phyloP scores from a whole-genome alignment of 2,113 vertebrate genomes.

The Plotosus lineatus region DNA sequence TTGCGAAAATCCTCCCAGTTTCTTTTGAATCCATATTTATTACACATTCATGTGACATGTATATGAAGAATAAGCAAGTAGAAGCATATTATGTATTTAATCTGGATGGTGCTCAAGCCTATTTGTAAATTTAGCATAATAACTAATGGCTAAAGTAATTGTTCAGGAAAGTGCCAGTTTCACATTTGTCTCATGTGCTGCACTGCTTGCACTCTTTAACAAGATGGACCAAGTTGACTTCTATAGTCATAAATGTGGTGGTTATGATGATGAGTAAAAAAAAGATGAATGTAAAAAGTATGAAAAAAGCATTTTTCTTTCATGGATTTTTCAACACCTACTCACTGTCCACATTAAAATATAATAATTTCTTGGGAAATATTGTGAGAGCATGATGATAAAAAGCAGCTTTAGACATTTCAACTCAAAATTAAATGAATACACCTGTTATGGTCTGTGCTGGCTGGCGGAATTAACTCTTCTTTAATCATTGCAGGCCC shows the following conservation, averaged over 20 bases:
- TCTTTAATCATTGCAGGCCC: too few species aligned
- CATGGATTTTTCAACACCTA: constrained; percentile 33
- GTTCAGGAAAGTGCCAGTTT: constrained; percentile 32
- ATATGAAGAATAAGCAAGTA: constrained; percentile 42
- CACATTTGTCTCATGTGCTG: constrained; percentile 38
- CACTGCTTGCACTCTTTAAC: constrained; percentile 41
- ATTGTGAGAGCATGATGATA: not conserved
- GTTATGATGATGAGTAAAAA: constrained; percentile 52
- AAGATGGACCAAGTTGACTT: constrained; percentile 43
- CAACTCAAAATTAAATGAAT: too few species aligned
- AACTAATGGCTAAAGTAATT: constrained; percentile 46
- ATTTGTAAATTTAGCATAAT: constrained; percentile 53
- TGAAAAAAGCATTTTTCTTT: constrained; percentile 47
- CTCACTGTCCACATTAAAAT: not conserved
- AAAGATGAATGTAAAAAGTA: constrained; percentile 45
- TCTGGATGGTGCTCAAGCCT: constrained; percentile 39
- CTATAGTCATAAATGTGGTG: constrained; percentile 39
- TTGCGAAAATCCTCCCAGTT: constrained; percentile 25
- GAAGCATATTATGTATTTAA: constrained; percentile 41
- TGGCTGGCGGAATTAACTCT: too few species aligned
- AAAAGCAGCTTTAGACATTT: not conserved
- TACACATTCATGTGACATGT: constrained; percentile 38
- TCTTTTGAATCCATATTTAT: constrained; percentile 44
- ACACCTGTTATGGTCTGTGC: too few species aligned
- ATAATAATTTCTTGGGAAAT: not conserved